Base-by-base conservation (phyloP, 2,113 vertebrate genomes). In the Lamprologus callipterus region DNA sequence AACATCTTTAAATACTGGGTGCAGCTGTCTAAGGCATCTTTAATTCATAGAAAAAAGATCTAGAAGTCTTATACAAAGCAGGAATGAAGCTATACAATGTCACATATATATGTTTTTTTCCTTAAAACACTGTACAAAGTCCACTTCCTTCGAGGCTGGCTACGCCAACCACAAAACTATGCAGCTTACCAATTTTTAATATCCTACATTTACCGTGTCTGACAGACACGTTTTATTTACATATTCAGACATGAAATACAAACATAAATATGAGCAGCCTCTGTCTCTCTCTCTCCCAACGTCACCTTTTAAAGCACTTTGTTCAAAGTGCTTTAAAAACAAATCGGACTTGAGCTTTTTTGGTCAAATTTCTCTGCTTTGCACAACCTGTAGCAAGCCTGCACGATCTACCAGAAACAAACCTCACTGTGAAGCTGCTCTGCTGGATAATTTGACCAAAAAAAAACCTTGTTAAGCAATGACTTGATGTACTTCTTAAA, bases 11-110 rank as follows among this genome's bases (percentile, higher is more conserved):
- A 96, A 97, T 96, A 96, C 90, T 95, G 94, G 93, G 92, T 88
- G 92, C 91, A 93, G 93, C 94, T 95, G 91, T 96, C 96, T 96
- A 97, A 96, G 96, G 96, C 96, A 96, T 96, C 93, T 95, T 94
- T 94, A 94, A 95, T 95, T 95, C 83, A 89, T 95, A 95, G 94
- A 96, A 97, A 96, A 95, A 88, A 89, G 81, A 91, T 93, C 93
- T 95, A 95, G 49, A 93, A 93, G 90, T 93, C 78, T 92, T 90
- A 89, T 93, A 95, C 92, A 95, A 94, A 94, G 95, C 94, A 95
- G 95, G 93, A 96, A 96, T 95, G 93, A 94, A 96, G 94, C 93
- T 96, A 93, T 95, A 96, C 95, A 96, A 94, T 78, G 80, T 92
- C 89, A 94, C 91, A 91, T 92, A 92, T 89, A 93, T 87, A 86